phyloP scores from a whole-genome alignment of 2,113 vertebrate genomes.

The Todiramphus chloris region DNA sequence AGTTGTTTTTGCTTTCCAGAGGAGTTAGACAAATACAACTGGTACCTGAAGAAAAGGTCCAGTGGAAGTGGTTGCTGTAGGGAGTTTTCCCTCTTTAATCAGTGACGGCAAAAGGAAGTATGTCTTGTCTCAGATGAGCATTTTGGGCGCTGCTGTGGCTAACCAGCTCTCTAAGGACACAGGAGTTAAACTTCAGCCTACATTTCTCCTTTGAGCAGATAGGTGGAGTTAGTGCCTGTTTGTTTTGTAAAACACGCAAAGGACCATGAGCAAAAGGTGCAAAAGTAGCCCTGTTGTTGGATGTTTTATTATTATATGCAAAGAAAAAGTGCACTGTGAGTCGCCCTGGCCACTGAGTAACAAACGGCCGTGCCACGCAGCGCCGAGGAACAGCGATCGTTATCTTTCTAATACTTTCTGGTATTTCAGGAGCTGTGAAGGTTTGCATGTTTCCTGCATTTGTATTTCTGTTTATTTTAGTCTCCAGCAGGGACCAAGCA shows the following conservation, averaged over 20 bases:
- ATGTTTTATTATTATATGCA: accelerated
- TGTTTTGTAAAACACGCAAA: neutral
- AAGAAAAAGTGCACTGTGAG: neutral
- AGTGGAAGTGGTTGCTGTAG: neutral
- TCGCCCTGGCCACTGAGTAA: accelerated
- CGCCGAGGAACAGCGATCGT: accelerated
- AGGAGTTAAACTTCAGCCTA: neutral
- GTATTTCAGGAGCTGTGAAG: neutral
- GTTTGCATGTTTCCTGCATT: neutral
- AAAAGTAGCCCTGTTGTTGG: neutral
- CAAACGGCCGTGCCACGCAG: accelerated
- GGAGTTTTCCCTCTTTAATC: neutral
- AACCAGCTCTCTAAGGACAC: neutral
- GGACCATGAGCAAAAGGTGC: neutral
- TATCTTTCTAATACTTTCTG: neutral
- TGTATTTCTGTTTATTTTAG: neutral
- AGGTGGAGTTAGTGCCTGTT: neutral
- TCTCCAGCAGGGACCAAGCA: neutral
- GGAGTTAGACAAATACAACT: neutral
- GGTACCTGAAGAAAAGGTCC: neutral
- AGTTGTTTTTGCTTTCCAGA: neutral
- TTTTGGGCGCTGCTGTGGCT: neutral
- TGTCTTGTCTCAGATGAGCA: accelerated
- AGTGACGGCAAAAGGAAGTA: neutral
- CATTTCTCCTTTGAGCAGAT: neutral